Evolutionary conservation across 2,113 vertebrate genomes (phyloP), one percentile per base, ranked within the genome.

Genomic region (Rhabdornis inornatus): DNA sequence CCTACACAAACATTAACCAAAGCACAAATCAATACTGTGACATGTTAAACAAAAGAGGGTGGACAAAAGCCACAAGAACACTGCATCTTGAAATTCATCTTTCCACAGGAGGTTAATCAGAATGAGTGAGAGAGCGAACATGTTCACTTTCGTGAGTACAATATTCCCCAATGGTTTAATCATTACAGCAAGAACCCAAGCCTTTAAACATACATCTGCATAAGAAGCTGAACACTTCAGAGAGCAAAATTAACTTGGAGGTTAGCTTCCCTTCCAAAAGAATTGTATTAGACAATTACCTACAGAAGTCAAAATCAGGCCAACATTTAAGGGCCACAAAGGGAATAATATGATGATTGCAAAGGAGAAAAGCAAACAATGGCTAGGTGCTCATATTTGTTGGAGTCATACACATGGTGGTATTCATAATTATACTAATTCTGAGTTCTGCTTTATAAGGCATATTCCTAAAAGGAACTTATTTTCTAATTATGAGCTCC

Each of bases 401-500:
- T 91, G 83, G 71, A 93, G 59, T 90, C 50, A 63, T 66, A 83
- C n/a, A 90, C 44, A 84, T 15, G 35, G 60, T 64, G 37, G 83
- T 56, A 89, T 78, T 92, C 68, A 60, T 78, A 90, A 90, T 75
- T 65, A 96, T 87, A 75, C 76, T 80, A 80, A 93, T 92, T 93
- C 55, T 75, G 49, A 81, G 76, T 69, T 93, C 83, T 95, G 65
- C 83, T 92, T 95, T 95, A 92, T 87, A 92, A 90, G 76, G 76
- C 76, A 75, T 78, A 74, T 83, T 95, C 80, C 83, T 96, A 89
- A 92, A 97, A 96, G 71, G 57, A 96, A 93, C 86, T 92, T 96
- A 90, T 89, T 96, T 96, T 96, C 92, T 93, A 95, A 95, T 96
- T 96, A 96, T 87, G 88, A 96, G 96, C 92, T 96, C 88, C 95